These are phyloP conservation scores for Simalia tracyae DNA, from an alignment of 2,797 vertebrate species.

Conservation along the genomic window DNA sequence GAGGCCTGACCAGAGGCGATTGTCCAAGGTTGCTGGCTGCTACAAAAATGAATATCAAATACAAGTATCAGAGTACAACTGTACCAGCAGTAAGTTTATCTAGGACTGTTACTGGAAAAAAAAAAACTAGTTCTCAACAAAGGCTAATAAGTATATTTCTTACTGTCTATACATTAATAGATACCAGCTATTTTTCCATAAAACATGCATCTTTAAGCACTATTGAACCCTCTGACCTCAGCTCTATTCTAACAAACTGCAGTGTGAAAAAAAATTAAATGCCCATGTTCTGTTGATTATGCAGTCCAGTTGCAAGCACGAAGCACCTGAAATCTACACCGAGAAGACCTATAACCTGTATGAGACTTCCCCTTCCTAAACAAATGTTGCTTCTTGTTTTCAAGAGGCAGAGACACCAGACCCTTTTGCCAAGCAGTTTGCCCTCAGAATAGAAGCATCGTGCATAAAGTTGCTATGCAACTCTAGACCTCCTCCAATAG, in stretches of 20 bases:
- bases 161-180: constrained; percentile 95
- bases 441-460: constrained; percentile 75
- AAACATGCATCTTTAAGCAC: constrained; percentile 89
- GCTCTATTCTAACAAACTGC: constrained; percentile 83
- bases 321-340: constrained; percentile 79
- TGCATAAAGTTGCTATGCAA: constrained; percentile 70
- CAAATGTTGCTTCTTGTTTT: constrained; percentile 64
- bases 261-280: constrained; percentile 78
- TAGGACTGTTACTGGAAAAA: constrained; percentile 90
- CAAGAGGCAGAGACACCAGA: constrained; percentile 71
- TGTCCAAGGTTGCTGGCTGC: constrained; percentile 76
- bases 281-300: constrained; percentile 77
- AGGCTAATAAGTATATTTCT: constrained; percentile 86
- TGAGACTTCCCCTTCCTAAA: constrained; percentile 76
- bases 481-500: constrained; percentile 79
- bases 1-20: constrained; percentile 85
- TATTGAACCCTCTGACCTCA: constrained; percentile 83
- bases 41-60: constrained; percentile 81
- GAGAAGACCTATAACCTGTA: constrained; percentile 77
- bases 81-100: constrained; percentile 98
- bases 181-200: constrained; percentile 95
- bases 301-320: constrained; percentile 81
- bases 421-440: constrained; percentile 79
- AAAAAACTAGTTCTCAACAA: constrained; percentile 86
- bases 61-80: constrained; percentile 89